phyloP scores from a whole-genome alignment of 2,888 invertebrate species.

The Abrostola triplasia region DNA sequence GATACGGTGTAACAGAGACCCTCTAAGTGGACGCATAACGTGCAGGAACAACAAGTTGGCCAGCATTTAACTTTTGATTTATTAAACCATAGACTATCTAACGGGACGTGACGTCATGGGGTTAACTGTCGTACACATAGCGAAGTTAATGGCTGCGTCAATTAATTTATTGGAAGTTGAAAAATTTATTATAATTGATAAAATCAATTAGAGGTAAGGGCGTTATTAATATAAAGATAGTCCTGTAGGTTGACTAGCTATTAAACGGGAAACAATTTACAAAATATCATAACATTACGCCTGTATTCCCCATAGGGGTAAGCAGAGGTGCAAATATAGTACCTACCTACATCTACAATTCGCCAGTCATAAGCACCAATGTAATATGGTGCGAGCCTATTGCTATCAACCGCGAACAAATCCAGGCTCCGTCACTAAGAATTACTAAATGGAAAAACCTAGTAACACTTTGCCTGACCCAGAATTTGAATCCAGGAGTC shows the following conservation, averaged over 20 bases:
- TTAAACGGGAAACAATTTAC: no score
- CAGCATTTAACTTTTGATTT: conserved; percentile 82
- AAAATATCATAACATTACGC: no score
- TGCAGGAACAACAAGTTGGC: conserved; percentile 72
- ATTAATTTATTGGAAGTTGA: conserved; percentile 16
- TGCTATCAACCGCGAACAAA: no score
- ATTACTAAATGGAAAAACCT: no score
- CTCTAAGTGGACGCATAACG: conserved; percentile 70
- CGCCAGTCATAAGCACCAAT: no score
- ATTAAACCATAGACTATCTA: conserved; percentile 71
- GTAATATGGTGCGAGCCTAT: no score
- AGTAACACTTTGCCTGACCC: no score
- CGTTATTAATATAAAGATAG: not conserved
- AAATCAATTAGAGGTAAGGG: not conserved
- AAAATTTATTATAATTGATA: conserved; percentile 1
- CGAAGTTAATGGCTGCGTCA: conserved; percentile 10
- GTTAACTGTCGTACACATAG: conserved; percentile 31
- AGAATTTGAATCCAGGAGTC: no score
- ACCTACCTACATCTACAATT: no score
- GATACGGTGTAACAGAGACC: conserved; percentile 60
- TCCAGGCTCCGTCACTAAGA: no score
- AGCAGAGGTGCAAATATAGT: no score
- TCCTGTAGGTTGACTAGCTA: not conserved
- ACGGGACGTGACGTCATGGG: conserved; percentile 43
- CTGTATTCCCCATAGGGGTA: no score